Conservation (phyloP, 2,797 vertebrate genomes). For the Jordanella pulchra region DNA sequence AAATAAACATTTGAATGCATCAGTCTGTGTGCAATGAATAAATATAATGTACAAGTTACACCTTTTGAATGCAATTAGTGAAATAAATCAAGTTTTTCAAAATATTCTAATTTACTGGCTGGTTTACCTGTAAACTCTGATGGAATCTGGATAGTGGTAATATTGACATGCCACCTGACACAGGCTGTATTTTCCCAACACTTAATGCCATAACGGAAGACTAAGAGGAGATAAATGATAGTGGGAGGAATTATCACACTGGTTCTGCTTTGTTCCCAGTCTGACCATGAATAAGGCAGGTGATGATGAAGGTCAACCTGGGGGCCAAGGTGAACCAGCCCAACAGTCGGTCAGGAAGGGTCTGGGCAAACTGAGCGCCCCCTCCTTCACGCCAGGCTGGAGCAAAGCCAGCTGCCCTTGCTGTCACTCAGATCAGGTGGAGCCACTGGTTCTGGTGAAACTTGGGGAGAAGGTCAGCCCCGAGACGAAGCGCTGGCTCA, state of each 20-base stretch:
- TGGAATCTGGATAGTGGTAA: too few relatives aligned
- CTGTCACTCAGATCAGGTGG: conserved; percentile 67
- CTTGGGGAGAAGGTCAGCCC: conserved; percentile 69
- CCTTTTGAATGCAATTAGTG: too few relatives aligned
- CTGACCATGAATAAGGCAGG: conserved; percentile 60
- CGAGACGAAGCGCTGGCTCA: conserved; percentile 82
- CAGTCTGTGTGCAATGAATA: too few relatives aligned
- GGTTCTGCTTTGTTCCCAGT: conserved; percentile 25
- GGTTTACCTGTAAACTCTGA: too few relatives aligned
- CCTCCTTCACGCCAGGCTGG: conserved; percentile 59
- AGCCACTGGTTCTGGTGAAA: conserved; percentile 80
- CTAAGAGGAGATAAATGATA: not conserved
- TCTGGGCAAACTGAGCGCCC: not conserved
- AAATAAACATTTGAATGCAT: too few relatives aligned
- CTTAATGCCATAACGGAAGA: too few relatives aligned
- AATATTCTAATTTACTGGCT: too few relatives aligned
- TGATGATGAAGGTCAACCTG: conserved; percentile 29
- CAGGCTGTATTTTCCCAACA: too few relatives aligned
- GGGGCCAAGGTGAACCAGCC: not conserved
- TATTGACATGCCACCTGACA: too few relatives aligned
- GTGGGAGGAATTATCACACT: not conserved
- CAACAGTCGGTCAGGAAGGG: conserved; percentile 3
- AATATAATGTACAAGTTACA: too few relatives aligned
- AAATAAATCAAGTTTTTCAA: too few relatives aligned
- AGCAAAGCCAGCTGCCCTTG: conserved; percentile 78